Evolutionary conservation across 2,113 vertebrate genomes (phyloP).

Genomic region (Lophura nycthemera): DNA sequence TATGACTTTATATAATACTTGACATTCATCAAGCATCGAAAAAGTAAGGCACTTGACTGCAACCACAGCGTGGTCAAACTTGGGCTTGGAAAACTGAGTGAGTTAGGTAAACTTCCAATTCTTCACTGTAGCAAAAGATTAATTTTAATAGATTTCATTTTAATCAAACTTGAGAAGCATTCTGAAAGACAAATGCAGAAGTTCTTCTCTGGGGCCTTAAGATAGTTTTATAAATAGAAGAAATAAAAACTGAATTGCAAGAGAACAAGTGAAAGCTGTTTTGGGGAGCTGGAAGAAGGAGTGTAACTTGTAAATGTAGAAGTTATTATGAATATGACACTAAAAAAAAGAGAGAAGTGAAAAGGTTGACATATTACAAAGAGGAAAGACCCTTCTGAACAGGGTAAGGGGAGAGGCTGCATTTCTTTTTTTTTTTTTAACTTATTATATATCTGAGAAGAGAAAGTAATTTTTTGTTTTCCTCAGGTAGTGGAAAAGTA

Average conservation of each 20-base stretch:
- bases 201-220: neutral
- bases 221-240: neutral
- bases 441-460: neutral
- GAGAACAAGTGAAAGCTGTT: neutral
- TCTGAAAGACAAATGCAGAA: neutral
- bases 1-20: neutral
- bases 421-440: neutral
- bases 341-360: neutral
- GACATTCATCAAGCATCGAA: neutral
- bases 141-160: neutral
- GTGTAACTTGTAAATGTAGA: neutral
- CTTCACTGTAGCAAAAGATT: neutral
- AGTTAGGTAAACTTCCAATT: neutral
- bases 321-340: neutral
- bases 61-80: neutral
- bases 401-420: neutral
- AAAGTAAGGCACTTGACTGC: neutral
- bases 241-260: neutral
- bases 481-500: neutral
- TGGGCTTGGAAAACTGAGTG: accelerated
- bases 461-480: neutral
- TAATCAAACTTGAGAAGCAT: neutral
- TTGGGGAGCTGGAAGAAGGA: neutral
- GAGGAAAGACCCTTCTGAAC: neutral
- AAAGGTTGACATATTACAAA: neutral